Evolutionary conservation across 2,797 vertebrate species (phyloP), one percentile per base, ranked within the genome.

Genomic region (Loriculus beryllinus): DNA sequence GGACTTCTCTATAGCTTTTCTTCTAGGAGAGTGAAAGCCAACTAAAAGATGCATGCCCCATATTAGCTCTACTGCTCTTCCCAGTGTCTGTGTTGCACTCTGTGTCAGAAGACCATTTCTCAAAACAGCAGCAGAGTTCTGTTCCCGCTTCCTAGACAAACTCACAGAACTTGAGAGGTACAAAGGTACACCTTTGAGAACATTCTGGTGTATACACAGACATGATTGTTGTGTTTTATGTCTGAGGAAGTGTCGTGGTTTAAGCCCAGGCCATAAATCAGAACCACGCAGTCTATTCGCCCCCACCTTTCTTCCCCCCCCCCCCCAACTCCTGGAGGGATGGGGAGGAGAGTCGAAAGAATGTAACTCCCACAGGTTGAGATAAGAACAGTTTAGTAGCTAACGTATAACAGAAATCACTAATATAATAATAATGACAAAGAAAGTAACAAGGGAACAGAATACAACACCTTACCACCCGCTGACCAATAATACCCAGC

Each of bases 161-260:
- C 29, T 48, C 39, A 67, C 10, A 29, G 70, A 69, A 45, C 51
- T 7, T 22, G 19, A 82, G 43, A 59, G 78, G 29, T 14, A 56
- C 37, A 69, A 67, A 43, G 31, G 39, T 29, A 67, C 0, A 6
- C 16, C 57, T 83, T 83, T 31, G 33, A 71, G 83, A 83, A 71
- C 5, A 5, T 48, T 31, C 45, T 45, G 25, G 6, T n/a, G 7
- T 37, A n/a, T 4, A 74, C 4, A 67, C 18, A 60, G 37, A 28
- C 33, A 21, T 12, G 75, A 82, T 6, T 0, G 1, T 4, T 49
- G n/a, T 3, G 8, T 9, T 71, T 7, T 8, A 39, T 3, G 3
- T 49, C 37, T 57, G 9, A 47, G 37, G 18, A 39, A 39, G 10
- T 39, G 39, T 39, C 39, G 13, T 39, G 39, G 39, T 39, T 39